Conservation (phyloP, 2,888 invertebrate species). For the Rhagonycha fulva region DNA sequence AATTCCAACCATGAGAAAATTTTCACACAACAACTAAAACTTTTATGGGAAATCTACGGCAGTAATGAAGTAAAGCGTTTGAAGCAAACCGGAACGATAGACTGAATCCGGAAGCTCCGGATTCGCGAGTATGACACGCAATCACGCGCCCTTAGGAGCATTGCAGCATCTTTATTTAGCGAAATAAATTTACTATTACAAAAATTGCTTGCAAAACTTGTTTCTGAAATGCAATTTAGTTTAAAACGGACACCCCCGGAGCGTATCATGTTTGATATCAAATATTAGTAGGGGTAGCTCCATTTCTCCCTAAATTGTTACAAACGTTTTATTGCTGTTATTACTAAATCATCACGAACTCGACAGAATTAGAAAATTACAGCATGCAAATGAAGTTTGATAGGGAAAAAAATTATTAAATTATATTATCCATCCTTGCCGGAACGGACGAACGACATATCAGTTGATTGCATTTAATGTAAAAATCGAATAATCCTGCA, state of each 20-base stretch:
- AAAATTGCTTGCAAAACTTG: neutral
- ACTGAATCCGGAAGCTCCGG: conserved; percentile 34
- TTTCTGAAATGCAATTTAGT: conserved; percentile 3
- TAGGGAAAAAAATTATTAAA: conserved; percentile 17
- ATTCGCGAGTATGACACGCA: conserved; percentile 31
- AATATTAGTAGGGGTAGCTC: conserved; percentile 42
- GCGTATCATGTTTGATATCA: conserved; percentile 45
- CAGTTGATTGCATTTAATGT: conserved; percentile 35
- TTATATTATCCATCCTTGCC: conserved; percentile 26
- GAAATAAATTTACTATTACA: neutral
- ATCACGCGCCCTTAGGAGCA: conserved; percentile 32
- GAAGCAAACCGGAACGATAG: conserved; percentile 27
- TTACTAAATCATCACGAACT: conserved; percentile 39
- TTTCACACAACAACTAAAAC: neutral
- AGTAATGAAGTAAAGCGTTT: conserved; percentile 9
- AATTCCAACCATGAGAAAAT: neutral
- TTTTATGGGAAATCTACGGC: conserved; percentile 6
- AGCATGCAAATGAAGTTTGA: neutral
- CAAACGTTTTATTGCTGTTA: conserved; percentile 44
- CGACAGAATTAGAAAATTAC: conserved; percentile 12
- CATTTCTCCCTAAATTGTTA: conserved; percentile 34
- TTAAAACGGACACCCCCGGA: conserved; percentile 31
- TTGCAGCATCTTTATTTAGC: conserved; percentile 13
- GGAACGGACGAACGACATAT: conserved; percentile 11
- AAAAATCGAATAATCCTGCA: conserved; percentile 34